Evolutionary conservation across 2,888 invertebrate species (phyloP).

Genomic region (Scotopteryx bipunctaria): DNA sequence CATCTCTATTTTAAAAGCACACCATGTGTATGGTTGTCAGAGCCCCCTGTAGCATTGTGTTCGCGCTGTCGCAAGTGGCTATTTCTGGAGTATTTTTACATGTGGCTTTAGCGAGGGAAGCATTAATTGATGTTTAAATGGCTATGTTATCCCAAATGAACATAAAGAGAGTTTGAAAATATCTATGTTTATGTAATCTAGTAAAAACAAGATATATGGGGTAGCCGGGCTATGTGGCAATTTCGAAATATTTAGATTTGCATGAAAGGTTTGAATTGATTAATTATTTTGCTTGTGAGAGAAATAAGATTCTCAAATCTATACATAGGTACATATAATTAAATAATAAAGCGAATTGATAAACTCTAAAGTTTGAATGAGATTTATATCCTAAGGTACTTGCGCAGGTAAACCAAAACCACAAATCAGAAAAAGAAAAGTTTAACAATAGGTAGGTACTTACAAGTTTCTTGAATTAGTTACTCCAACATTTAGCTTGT

Average conservation of each 20-base stretch:
- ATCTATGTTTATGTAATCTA: conserved; percentile 11
- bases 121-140: conserved; percentile 32
- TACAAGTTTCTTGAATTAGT: conserved; percentile 19
- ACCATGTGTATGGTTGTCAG: conserved; percentile 40
- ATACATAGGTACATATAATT: too few species aligned
- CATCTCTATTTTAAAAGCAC: conserved; percentile 28
- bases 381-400: neutral
- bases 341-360: neutral
- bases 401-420: neutral
- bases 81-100: conserved; percentile 36
- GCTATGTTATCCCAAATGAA: conserved; percentile 18
- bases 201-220: neutral
- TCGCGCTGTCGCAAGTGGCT: conserved; percentile 38
- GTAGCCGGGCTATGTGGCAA: too few species aligned
- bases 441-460: conserved; percentile 10
- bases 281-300: too few species aligned
- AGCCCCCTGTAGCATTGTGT: conserved; percentile 37
- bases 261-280: too few species aligned
- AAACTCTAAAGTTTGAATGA: neutral
- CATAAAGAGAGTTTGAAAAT: conserved; percentile 2
- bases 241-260: too few species aligned
- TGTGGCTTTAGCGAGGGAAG: conserved; percentile 25
- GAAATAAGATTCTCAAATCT: too few species aligned
- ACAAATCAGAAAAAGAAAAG: conserved; percentile 14
- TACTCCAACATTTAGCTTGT: conserved; percentile 30